These are phyloP conservation scores for Serilophus lunatus DNA, from an alignment of 2,113 vertebrate species.

Conservation along the genomic window DNA sequence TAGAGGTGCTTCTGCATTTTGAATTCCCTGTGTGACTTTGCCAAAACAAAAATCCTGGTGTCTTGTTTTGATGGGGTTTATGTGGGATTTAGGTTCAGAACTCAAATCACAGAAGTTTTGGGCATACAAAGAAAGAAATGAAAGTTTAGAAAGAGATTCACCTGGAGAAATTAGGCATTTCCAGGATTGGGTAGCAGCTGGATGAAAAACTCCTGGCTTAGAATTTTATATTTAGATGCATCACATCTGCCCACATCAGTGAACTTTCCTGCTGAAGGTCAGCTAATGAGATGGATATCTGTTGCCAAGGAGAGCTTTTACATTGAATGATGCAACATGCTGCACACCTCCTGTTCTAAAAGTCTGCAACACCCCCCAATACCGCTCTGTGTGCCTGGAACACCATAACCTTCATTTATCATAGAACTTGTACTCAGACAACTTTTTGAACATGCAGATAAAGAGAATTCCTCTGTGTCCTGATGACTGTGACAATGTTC, in stretches of 20 bases:
- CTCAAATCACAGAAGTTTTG: background rate
- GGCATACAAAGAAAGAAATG: background rate
- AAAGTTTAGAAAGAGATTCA: background rate
- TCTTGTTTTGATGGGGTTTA: background rate
- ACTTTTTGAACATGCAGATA: background rate
- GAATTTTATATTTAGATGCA: background rate
- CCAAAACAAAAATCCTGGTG: background rate
- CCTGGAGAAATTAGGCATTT: background rate
- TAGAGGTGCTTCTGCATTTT: background rate
- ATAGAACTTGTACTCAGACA: background rate
- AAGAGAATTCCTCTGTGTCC: background rate
- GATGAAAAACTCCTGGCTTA: background rate
- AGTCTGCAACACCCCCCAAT: background rate
- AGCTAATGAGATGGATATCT: background rate
- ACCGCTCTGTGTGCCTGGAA: background rate
- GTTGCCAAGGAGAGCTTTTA: background rate
- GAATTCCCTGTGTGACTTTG: background rate
- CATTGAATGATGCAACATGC: background rate
- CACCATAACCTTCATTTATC: background rate
- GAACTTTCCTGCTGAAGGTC: background rate
- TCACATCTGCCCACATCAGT: background rate
- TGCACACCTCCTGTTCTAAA: background rate
- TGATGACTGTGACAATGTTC: background rate
- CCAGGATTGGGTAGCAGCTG: background rate
- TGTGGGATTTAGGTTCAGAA: background rate